These are phyloP conservation scores for Paradoxurus hermaphroditus DNA, from an alignment of 2,113 vertebrate species.

Conservation along the genomic window DNA sequence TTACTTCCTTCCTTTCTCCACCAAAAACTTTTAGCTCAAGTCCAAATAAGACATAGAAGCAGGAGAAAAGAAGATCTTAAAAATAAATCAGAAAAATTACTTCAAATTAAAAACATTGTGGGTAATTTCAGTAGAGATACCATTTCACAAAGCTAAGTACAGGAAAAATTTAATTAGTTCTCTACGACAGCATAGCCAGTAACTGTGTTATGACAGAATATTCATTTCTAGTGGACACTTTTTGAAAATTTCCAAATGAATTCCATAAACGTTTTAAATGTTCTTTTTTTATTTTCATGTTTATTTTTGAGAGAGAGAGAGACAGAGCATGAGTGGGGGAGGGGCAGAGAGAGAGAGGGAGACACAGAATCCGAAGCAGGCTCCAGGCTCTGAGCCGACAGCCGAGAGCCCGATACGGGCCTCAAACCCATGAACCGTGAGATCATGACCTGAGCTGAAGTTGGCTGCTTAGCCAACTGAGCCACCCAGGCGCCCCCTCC, in stretches of 20 bases:
- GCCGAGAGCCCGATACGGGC: no score
- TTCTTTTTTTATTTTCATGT: no score
- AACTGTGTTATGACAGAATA: rapidly evolving
- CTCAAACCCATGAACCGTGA: no score
- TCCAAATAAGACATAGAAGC: no score
- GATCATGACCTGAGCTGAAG: no score
- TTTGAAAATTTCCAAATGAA: background rate
- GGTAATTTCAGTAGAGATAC: background rate
- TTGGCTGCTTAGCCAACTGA: no score
- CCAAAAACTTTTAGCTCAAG: background rate
- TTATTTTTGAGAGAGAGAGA: no score
- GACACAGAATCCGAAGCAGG: no score
- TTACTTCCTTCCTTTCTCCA: background rate
- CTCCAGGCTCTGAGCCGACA: no score
- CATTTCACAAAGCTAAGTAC: background rate
- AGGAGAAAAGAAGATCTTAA: background rate
- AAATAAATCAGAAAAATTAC: background rate
- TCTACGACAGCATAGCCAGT: rapidly evolving
- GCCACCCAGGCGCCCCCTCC: no score
- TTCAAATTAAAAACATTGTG: background rate
- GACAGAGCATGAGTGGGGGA: no score
- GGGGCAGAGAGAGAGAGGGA: no score
- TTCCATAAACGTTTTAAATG: background rate
- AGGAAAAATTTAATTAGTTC: background rate
- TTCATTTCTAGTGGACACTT: background rate